Conservation (phyloP, 2,113 vertebrate genomes). For the Anolis sagrei region DNA sequence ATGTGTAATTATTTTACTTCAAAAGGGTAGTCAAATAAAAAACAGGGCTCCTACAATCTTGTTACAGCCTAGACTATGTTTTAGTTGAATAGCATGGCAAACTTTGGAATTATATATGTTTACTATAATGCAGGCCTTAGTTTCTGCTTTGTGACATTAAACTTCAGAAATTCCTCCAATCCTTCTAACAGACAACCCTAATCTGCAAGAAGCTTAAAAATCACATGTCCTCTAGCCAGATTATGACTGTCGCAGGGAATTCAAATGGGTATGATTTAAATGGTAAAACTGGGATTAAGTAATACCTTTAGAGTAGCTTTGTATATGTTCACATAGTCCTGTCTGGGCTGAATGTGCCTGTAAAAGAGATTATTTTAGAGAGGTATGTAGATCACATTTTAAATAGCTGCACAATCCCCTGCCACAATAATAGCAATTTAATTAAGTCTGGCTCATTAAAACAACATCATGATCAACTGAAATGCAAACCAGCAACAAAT, state of each 20-base stretch:
- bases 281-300: not conserved
- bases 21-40: not conserved
- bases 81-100: conserved; percentile 15
- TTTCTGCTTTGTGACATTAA: conserved; percentile 30
- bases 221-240: conserved; percentile 1
- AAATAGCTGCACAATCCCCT: conserved; percentile 7
- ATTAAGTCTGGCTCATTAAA: not conserved
- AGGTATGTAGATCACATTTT: not conserved
- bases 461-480: conserved; percentile 25
- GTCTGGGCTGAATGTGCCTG: not conserved
- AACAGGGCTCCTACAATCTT: not conserved
- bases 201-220: conserved; percentile 27
- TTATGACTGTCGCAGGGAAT: not conserved
- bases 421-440: not conserved
- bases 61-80: conserved; percentile 24
- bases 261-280: not conserved
- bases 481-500: conserved; percentile 19
- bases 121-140: not conserved
- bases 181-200: not conserved
- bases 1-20: not conserved
- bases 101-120: conserved; percentile 20
- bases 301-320: not conserved
- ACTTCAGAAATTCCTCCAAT: conserved; percentile 3
- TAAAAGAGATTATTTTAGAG: not conserved
- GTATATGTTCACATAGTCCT: not conserved